phyloP scores from a whole-genome alignment of 2,113 vertebrate species.

The Oreotrochilus melanogaster region DNA sequence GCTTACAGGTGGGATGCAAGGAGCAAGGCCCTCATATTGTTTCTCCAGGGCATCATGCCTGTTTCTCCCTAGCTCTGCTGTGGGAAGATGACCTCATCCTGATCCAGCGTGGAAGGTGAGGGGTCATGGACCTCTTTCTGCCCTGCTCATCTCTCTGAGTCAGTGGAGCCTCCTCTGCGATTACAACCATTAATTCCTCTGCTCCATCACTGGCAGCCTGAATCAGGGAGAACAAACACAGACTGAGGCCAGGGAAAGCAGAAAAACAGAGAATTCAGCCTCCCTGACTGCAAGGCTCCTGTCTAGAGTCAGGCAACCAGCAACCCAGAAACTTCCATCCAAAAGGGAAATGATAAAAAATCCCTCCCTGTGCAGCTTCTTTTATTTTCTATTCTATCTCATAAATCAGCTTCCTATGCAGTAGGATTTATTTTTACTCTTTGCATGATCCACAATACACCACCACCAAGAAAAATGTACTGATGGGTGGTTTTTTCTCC shows the following conservation, averaged over 20 bases:
- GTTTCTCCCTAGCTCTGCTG: not conserved
- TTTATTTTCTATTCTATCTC: not conserved
- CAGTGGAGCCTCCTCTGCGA: not conserved
- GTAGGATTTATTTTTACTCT: not conserved
- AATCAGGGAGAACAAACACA: not conserved
- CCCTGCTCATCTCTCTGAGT: not conserved
- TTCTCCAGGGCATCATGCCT: not conserved
- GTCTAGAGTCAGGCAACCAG: not conserved
- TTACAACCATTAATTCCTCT: not conserved
- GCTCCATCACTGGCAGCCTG: not conserved
- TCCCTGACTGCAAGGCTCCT: not conserved
- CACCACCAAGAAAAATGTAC: not conserved
- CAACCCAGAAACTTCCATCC: not conserved
- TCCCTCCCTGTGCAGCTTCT: not conserved
- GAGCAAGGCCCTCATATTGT: not conserved
- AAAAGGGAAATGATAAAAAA: not conserved
- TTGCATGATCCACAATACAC: not conserved
- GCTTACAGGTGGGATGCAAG: not conserved
- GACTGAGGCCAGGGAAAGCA: not conserved
- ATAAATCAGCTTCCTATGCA: not conserved
- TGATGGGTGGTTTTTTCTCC: not conserved
- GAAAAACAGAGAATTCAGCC: not conserved
- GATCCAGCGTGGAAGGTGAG: not conserved
- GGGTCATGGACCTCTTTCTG: fast-evolving
- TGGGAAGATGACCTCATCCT: fast-evolving